Percentiles rank a stretch among this genome's conserved stretches.
Evolutionary conservation across 2,113 vertebrate genomes (phyloP).

Genomic region (Eptatretus burgeri): DNA sequence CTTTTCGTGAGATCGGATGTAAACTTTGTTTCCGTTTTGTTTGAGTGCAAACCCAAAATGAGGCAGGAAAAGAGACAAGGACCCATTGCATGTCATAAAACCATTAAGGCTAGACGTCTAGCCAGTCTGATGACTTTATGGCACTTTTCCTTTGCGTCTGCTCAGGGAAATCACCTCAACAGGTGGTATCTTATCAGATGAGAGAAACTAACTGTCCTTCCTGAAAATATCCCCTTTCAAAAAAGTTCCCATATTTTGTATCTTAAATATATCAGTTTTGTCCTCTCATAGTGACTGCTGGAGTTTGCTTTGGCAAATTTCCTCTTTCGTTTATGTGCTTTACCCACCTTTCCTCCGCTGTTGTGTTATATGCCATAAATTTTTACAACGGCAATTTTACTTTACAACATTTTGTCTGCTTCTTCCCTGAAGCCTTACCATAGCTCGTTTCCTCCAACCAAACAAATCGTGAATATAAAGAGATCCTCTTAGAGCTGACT

Average conservation of each 20-base stretch:
- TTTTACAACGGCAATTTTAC: conserved; percentile 3
- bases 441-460: conserved; percentile 5
- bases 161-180: no score
- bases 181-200: no score
- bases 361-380: conserved; percentile 5
- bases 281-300: no score
- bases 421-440: neutral
- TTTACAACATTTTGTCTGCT: conserved; percentile 5
- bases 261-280: no score
- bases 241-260: no score
- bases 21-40: no score
- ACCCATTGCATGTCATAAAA: conserved; percentile 2
- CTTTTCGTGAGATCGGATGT: no score
- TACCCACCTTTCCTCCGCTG: neutral
- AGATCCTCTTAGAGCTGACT: neutral
- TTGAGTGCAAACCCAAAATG: no score
- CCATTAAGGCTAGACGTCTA: conserved; percentile 5
- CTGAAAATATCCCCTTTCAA: no score
- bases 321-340: no score
- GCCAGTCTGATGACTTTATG: conserved; percentile 2
- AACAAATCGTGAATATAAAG: conserved; percentile 5
- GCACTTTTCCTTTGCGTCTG: neutral
- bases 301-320: no score
- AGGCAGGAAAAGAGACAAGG: conserved; percentile 1
- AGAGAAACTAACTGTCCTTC: no score